A percentile compares a stretch with the other conserved stretches of the same genome.
These are phyloP conservation scores for Solenopsis invicta DNA, from an alignment of 1,140 invertebrate species.

Conservation along the genomic window DNA sequence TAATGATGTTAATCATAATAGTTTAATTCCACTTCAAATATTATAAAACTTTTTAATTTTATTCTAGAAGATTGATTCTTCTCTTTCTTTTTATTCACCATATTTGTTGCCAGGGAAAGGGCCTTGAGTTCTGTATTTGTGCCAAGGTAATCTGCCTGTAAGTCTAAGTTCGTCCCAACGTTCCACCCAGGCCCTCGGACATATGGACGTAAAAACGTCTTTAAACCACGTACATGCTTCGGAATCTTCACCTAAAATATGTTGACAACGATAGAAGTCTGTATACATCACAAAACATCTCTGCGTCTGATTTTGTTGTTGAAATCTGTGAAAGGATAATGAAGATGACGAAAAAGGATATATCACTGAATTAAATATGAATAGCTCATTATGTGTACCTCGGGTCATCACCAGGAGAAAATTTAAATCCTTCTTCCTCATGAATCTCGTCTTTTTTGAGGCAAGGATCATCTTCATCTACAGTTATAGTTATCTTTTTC, in stretches of 20 bases:
- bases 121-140: slow-evolving; percentile 70
- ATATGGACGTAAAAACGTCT: slow-evolving; percentile 77
- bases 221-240: slow-evolving; percentile 83
- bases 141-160: slow-evolving; percentile 74
- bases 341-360: background rate
- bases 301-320: slow-evolving; percentile 83
- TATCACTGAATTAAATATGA: background rate
- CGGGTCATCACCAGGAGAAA: slow-evolving; percentile 72
- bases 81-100: slow-evolving; percentile 57
- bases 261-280: slow-evolving; percentile 83
- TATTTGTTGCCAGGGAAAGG: slow-evolving; percentile 76
- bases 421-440: background rate
- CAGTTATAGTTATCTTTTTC: slow-evolving; percentile 67
- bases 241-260: slow-evolving; percentile 78
- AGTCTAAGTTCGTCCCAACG: slow-evolving; percentile 78
- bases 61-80: background rate
- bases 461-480: slow-evolving; percentile 76
- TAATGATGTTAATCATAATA: background rate
- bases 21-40: slow-evolving; percentile 9
- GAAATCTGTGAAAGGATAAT: slow-evolving; percentile 78
- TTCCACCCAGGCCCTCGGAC: slow-evolving; percentile 79
- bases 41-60: slow-evolving; percentile 40
- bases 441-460: slow-evolving; percentile 39
- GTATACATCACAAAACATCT: slow-evolving; percentile 83
- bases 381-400: slow-evolving; percentile 63